These are phyloP conservation scores for Ploceus nigricollis DNA, from an alignment of 2,113 vertebrate genomes.

Conservation along the genomic window DNA sequence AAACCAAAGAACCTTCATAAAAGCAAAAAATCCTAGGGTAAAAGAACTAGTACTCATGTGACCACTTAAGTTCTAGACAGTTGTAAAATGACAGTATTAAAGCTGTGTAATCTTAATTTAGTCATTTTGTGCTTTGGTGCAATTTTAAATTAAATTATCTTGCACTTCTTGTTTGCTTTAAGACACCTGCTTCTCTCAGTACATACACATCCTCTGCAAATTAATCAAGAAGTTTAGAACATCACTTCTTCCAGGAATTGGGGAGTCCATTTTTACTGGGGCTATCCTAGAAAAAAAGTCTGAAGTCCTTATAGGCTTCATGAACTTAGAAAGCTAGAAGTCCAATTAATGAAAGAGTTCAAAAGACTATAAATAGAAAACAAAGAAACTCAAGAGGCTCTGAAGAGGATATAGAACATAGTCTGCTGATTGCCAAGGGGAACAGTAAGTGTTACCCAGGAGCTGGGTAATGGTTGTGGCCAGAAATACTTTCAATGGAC, in stretches of 20 bases:
- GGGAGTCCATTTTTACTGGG: background rate
- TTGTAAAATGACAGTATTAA: background rate
- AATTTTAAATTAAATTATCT: background rate
- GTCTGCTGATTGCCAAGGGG: background rate
- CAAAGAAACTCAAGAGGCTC: background rate
- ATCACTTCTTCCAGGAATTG: background rate
- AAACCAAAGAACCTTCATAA: background rate
- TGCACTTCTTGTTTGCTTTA: background rate
- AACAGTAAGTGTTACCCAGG: background rate
- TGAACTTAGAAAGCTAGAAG: background rate
- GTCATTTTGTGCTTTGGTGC: background rate
- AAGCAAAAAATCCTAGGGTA: background rate
- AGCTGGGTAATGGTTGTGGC: background rate
- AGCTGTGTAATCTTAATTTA: background rate
- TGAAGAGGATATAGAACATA: background rate
- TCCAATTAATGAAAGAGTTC: background rate
- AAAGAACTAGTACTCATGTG: background rate
- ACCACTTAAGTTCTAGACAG: background rate
- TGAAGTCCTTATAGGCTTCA: background rate
- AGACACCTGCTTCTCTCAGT: background rate
- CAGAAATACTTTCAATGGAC: background rate
- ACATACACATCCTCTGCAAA: background rate
- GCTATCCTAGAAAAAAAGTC: background rate
- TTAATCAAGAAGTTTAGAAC: background rate
- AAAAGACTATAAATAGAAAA: background rate